Evolutionary conservation across 2,113 vertebrate species (phyloP).

Genomic region (Spea multiplicata): DNA sequence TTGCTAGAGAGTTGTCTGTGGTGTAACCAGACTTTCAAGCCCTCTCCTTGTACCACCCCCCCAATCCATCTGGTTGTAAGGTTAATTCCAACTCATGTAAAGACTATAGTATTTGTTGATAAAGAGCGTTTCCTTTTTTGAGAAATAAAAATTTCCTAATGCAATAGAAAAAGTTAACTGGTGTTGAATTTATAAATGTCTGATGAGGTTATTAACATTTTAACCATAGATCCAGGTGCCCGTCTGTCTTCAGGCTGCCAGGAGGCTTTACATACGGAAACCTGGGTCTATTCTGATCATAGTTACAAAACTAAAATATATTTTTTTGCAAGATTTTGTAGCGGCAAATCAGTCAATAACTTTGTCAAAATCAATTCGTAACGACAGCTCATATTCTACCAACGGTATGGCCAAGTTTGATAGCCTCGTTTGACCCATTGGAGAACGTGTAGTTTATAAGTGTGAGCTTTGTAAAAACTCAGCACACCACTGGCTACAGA

Average conservation of each 20-base stretch:
- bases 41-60: too few relatives aligned
- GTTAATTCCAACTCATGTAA: too few relatives aligned
- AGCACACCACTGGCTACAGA: background rate
- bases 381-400: background rate
- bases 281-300: background rate
- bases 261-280: background rate
- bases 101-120: too few relatives aligned
- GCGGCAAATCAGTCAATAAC: background rate
- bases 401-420: slow-evolving; percentile 5
- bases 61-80: too few relatives aligned
- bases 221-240: background rate
- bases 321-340: background rate
- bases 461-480: background rate
- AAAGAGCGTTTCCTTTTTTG: too few relatives aligned
- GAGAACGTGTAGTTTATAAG: background rate
- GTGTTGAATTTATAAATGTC: too few relatives aligned
- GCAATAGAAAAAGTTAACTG: too few relatives aligned
- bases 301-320: too few relatives aligned
- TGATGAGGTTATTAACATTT: background rate
- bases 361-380: slow-evolving; percentile 8
- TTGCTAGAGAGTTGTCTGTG: too few relatives aligned
- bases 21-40: too few relatives aligned
- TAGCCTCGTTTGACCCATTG: background rate
- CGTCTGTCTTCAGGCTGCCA: background rate
- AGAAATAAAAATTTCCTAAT: too few relatives aligned